Evolutionary conservation across 2,888 invertebrate genomes (phyloP).

Genomic region (Myathropa florea): DNA sequence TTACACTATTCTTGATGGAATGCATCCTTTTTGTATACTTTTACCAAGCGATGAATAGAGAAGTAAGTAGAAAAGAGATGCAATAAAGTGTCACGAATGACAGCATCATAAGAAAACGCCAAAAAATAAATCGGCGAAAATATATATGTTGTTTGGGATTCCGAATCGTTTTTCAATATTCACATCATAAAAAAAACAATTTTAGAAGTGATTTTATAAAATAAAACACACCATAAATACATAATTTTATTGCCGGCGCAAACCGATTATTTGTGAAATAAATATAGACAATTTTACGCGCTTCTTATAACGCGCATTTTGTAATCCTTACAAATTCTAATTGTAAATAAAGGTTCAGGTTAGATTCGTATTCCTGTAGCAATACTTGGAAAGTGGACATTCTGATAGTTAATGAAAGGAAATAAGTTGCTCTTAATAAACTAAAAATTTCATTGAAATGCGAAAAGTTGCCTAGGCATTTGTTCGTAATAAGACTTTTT

Average conservation of each 20-base stretch:
- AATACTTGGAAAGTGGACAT: neutral
- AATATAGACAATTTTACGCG: neutral
- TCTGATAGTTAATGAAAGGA: neutral
- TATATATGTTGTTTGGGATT: slow-evolving; percentile 71
- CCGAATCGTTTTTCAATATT: slow-evolving; percentile 64
- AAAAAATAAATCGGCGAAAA: slow-evolving; percentile 74
- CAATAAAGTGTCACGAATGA: slow-evolving; percentile 61
- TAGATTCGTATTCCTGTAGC: neutral
- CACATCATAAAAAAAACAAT: slow-evolving; percentile 7
- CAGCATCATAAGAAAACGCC: slow-evolving; percentile 72
- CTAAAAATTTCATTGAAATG: neutral
- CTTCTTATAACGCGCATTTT: slow-evolving; percentile 24
- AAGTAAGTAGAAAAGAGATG: neutral
- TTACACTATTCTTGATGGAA: neutral
- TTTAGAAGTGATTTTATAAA: slow-evolving; percentile 29
- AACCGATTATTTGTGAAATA: neutral
- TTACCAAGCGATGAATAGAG: neutral
- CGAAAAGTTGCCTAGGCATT: slow-evolving; percentile 1
- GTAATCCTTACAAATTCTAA: slow-evolving; percentile 21
- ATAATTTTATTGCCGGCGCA: neutral
- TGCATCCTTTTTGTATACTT: neutral
- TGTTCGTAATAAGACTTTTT: neutral
- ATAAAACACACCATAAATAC: neutral
- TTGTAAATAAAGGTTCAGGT: slow-evolving; percentile 39
- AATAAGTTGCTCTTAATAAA: neutral